Conservation (phyloP, 2,113 vertebrate species). For the Chlamydotis undulata region DNA sequence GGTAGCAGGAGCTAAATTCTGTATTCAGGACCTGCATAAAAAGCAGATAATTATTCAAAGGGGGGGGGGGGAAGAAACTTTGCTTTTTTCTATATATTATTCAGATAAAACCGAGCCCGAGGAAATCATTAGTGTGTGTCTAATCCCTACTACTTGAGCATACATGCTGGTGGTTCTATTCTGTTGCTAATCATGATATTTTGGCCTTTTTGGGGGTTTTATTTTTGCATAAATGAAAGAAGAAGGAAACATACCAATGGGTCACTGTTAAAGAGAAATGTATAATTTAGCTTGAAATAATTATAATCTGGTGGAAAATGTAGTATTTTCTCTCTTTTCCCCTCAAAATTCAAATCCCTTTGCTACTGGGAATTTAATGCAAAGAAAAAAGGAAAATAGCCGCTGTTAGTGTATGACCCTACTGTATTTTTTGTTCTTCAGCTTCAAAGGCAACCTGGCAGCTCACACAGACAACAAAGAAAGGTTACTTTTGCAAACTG, state of each 20-base stretch:
- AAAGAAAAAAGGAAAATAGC: not conserved
- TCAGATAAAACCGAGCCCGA: not conserved
- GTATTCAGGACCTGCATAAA: not conserved
- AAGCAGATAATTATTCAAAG: slow-evolving; percentile 34
- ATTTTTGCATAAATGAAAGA: not conserved
- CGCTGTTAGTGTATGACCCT: not conserved
- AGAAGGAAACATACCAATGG: not conserved
- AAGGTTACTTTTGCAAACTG: not conserved
- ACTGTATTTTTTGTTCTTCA: not conserved
- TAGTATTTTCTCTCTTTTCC: not conserved
- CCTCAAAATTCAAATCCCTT: not conserved
- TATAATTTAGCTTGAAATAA: not conserved
- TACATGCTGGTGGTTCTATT: not conserved
- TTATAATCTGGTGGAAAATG: not conserved
- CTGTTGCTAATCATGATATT: not conserved
- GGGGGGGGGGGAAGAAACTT: not conserved
- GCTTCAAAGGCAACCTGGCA: slow-evolving; percentile 11
- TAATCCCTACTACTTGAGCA: not conserved
- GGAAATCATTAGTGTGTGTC: slow-evolving; percentile 6
- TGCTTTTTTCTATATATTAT: not conserved
- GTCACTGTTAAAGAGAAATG: not conserved
- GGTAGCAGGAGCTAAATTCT: not conserved
- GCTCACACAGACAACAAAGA: slow-evolving; percentile 7
- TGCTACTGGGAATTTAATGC: not conserved
- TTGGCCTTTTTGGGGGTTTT: not conserved